Evolutionary conservation across 2,113 vertebrate species (phyloP).

Genomic region (Drymodes brunneopygia): DNA sequence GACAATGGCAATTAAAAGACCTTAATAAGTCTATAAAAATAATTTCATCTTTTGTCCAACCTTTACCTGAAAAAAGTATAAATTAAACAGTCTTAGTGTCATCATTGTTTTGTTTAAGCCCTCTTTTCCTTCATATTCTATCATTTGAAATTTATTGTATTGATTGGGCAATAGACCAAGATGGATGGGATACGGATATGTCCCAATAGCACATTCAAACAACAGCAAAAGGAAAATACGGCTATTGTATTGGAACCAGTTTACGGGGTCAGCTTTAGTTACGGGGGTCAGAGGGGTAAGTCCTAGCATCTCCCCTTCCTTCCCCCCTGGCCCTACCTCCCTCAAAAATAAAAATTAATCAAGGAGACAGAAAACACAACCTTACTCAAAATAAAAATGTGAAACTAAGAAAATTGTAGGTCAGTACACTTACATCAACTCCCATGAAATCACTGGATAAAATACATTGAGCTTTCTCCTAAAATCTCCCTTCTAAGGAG

Average conservation of each 20-base stretch:
- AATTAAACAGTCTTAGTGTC: neutral
- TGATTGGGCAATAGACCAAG: neutral
- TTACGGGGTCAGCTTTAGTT: neutral
- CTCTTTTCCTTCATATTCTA: neutral
- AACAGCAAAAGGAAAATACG: neutral
- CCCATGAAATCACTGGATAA: neutral
- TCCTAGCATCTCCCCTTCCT: rapidly evolving
- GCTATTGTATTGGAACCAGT: neutral
- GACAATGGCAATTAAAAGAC: neutral
- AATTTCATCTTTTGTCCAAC: neutral
- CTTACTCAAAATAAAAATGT: neutral
- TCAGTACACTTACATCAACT: neutral
- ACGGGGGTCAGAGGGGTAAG: neutral
- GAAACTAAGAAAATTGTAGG: neutral
- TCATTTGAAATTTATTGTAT: neutral
- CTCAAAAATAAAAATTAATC: neutral
- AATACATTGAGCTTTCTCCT: neutral
- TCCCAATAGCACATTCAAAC: neutral
- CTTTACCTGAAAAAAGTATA: neutral
- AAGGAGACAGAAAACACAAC: neutral
- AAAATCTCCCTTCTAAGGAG: neutral
- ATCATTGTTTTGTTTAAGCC: neutral
- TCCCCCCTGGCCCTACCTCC: rapidly evolving
- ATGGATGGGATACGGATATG: too few relatives aligned
- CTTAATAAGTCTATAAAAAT: neutral